Percentiles rank a stretch among this genome's conserved stretches.
These are phyloP conservation scores for Scolanthus callimorphus DNA, from an alignment of 92 coral and sea anemone species.

Conservation along the genomic window DNA sequence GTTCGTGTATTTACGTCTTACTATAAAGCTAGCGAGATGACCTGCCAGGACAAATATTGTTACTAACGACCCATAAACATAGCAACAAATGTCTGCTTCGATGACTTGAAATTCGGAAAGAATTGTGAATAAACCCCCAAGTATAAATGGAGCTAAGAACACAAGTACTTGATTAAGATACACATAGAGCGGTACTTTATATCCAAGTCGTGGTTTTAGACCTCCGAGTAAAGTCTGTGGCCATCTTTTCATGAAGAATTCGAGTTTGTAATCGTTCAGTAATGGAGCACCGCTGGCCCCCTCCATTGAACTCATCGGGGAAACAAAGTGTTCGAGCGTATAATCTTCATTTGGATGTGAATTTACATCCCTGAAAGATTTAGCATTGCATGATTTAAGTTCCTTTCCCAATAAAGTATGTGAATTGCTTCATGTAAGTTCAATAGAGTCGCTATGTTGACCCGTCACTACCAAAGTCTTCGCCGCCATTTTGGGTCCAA, in stretches of 20 bases:
- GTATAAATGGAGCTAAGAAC: conserved; percentile 60
- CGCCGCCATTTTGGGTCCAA: too few species aligned
- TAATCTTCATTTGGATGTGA: too few species aligned
- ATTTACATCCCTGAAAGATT: too few species aligned
- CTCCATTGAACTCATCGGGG: conserved; percentile 71
- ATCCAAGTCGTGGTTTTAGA: conserved; percentile 75
- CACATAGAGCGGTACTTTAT: conserved; percentile 81
- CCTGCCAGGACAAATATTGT: conserved; percentile 34
- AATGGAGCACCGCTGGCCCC: conserved; percentile 80
- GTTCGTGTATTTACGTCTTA: conserved; percentile 42
- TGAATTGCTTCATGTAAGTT: too few species aligned
- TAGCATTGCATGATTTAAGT: too few species aligned
- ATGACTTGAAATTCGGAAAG: conserved; percentile 66
- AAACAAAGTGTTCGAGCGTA: too few species aligned
- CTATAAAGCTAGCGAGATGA: conserved; percentile 58
- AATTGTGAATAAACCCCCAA: conserved; percentile 82
- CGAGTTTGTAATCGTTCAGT: conserved; percentile 94
- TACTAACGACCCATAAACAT: conserved; percentile 68
- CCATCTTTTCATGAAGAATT: conserved; percentile 87
- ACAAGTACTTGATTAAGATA: conserved; percentile 72
- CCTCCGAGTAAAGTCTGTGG: conserved; percentile 92
- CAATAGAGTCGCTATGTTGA: too few species aligned
- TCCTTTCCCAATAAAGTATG: too few species aligned
- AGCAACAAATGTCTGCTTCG: conserved; percentile 51
- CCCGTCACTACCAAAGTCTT: too few species aligned